These are phyloP conservation scores for Chaunax sp. DNA, from an alignment of 2,797 vertebrate species.

Conservation along the genomic window DNA sequence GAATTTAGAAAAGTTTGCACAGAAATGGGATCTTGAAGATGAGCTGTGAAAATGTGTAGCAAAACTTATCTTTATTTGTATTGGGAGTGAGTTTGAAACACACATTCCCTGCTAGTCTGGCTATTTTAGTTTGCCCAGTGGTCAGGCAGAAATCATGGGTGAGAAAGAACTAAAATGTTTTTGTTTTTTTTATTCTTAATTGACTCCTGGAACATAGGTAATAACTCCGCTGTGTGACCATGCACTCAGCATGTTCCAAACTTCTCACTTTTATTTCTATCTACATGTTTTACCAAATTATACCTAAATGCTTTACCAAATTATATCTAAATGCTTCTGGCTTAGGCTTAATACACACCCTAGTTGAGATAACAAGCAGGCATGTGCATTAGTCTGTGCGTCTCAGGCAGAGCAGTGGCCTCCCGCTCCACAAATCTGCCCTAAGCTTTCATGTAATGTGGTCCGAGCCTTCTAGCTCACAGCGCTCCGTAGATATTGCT, in stretches of 20 bases:
- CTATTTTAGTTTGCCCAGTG: not conserved
- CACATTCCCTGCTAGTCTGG: not conserved
- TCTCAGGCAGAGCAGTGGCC: not conserved
- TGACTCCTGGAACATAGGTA: not conserved
- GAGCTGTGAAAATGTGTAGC: not conserved
- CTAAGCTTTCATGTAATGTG: constrained; percentile 14
- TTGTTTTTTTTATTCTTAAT: not conserved
- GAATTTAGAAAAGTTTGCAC: too few species aligned
- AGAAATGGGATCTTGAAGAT: constrained; percentile 2
- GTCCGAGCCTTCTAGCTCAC: constrained; percentile 14
- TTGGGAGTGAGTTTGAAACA: not conserved
- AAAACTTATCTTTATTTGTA: constrained; percentile 8
- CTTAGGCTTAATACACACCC: not conserved
- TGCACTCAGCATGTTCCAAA: not conserved
- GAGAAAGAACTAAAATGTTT: not conserved
- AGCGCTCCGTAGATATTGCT: constrained; percentile 8
- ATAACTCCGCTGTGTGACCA: too few species aligned
- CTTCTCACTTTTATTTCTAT: too few species aligned
- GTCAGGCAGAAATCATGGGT: not conserved
- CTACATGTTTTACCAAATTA: not conserved
- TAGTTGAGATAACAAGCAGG: constrained; percentile 1
- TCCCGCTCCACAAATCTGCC: constrained; percentile 24
- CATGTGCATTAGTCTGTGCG: constrained; percentile 1
- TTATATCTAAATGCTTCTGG: not conserved
- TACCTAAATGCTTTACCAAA: constrained; percentile 3